Percentiles rank a stretch among this genome's conserved stretches.
Evolutionary conservation across 2,797 vertebrate genomes (phyloP).

Genomic region (Parambassis ranga): DNA sequence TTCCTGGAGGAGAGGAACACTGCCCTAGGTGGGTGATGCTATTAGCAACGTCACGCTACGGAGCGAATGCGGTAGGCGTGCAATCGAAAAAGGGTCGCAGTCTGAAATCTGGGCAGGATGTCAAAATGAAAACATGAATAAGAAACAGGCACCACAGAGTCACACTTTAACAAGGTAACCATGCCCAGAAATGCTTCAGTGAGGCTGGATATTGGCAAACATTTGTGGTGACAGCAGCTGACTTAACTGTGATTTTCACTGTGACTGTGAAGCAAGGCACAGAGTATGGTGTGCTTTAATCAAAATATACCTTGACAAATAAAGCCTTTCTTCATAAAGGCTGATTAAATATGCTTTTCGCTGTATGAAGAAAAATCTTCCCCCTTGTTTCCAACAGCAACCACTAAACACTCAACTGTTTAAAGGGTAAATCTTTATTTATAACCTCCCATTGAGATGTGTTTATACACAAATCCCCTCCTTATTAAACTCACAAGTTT

Average conservation of each 20-base stretch:
- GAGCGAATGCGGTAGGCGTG: constrained; percentile 19
- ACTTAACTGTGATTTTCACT: constrained; percentile 33
- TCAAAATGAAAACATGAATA: constrained; percentile 36
- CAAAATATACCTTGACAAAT: background rate
- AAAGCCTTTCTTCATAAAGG: background rate
- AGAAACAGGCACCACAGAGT: constrained; percentile 20
- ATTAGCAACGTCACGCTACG: constrained; percentile 14
- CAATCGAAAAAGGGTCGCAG: background rate
- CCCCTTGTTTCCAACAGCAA: background rate
- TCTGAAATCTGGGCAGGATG: constrained; percentile 30
- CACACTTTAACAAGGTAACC: constrained; percentile 6
- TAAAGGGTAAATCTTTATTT: background rate
- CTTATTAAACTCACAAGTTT: too few relatives aligned
- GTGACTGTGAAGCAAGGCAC: constrained; percentile 23
- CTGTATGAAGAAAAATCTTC: background rate
- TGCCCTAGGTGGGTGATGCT: constrained; percentile 85
- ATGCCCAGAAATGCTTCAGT: constrained; percentile 29
- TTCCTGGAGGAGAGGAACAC: constrained; percentile 95
- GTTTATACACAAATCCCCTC: too few relatives aligned
- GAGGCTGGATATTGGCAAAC: constrained; percentile 38
- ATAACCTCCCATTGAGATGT: background rate
- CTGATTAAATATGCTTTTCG: background rate
- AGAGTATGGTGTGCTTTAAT: background rate
- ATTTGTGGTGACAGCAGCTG: constrained; percentile 28
- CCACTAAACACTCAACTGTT: background rate